These are phyloP conservation scores for Torymus aiolomorphi DNA, from an alignment of 2,888 invertebrate species.

Conservation along the genomic window DNA sequence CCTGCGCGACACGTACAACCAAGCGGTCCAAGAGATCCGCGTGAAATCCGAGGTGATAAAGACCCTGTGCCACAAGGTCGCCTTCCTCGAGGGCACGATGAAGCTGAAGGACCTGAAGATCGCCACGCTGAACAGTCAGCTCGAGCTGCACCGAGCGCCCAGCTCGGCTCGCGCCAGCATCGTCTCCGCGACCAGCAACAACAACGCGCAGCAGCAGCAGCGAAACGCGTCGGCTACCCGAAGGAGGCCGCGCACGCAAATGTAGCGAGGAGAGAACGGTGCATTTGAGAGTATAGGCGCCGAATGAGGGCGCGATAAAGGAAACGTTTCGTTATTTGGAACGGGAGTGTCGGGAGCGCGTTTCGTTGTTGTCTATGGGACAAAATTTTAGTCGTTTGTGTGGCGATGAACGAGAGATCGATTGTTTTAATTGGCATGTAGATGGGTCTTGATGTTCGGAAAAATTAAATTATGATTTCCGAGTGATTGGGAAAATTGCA, in stretches of 20 bases:
- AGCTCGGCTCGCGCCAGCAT: no score
- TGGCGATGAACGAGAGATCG: no score
- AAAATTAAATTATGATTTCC: no score
- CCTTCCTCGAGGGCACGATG: slow-evolving; percentile 79
- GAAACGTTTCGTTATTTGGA: neutral
- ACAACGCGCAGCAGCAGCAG: neutral
- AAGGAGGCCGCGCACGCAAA: slow-evolving; percentile 23
- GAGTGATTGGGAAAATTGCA: no score
- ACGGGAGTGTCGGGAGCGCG: no score
- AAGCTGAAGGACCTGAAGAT: slow-evolving; percentile 81
- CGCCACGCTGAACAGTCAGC: slow-evolving; percentile 51
- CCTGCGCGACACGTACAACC: slow-evolving; percentile 57
- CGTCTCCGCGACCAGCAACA: no score
- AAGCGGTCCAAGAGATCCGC: slow-evolving; percentile 77
- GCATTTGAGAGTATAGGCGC: no score
- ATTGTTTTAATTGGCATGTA: no score
- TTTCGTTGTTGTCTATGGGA: no score
- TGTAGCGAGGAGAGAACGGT: neutral
- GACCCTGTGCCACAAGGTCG: slow-evolving; percentile 79
- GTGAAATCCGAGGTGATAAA: slow-evolving; percentile 78
- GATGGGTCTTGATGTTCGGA: no score
- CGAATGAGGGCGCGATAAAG: neutral
- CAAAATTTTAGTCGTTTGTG: no score
- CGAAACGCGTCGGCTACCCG: neutral
- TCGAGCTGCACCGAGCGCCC: slow-evolving; percentile 5